phyloP scores from a whole-genome alignment of 1,140 invertebrate species.

The Mesaphorura yosii region DNA sequence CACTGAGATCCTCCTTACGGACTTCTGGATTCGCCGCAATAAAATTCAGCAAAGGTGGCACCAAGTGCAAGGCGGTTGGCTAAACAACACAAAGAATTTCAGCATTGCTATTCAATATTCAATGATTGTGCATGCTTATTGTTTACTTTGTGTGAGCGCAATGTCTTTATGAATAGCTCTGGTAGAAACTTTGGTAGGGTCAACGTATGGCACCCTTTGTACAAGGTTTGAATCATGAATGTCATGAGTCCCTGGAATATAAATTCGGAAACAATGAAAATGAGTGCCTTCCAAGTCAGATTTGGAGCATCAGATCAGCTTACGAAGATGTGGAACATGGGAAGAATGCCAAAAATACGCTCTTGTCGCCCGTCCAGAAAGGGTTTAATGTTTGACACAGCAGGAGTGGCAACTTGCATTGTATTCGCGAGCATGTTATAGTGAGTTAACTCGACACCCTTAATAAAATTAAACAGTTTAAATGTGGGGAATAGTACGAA shows the following conservation, averaged over 20 bases:
- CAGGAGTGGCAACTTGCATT: not conserved
- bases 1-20: too few species aligned
- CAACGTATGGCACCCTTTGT: slow-evolving; percentile 52
- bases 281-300: too few species aligned
- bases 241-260: slow-evolving; percentile 35
- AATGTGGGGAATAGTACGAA: too few species aligned
- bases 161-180: slow-evolving; percentile 48
- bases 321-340: slow-evolving; percentile 19
- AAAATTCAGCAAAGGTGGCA: too few species aligned
- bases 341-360: slow-evolving; percentile 14
- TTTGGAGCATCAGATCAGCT: too few species aligned
- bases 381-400: not conserved
- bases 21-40: too few species aligned
- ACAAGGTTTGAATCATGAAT: slow-evolving; percentile 34
- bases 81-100: too few species aligned
- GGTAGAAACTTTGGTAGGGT: slow-evolving; percentile 64
- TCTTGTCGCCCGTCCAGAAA: not conserved
- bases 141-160: slow-evolving; percentile 51
- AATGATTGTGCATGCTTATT: too few species aligned
- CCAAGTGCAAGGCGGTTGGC: too few species aligned
- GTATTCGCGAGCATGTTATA: not conserved
- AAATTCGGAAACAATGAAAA: slow-evolving; percentile 54
- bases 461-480: too few species aligned
- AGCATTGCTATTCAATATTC: too few species aligned
- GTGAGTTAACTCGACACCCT: slow-evolving; percentile 72